Conservation (phyloP, 2,888 invertebrate genomes). For the Pediacus dermestoides region DNA sequence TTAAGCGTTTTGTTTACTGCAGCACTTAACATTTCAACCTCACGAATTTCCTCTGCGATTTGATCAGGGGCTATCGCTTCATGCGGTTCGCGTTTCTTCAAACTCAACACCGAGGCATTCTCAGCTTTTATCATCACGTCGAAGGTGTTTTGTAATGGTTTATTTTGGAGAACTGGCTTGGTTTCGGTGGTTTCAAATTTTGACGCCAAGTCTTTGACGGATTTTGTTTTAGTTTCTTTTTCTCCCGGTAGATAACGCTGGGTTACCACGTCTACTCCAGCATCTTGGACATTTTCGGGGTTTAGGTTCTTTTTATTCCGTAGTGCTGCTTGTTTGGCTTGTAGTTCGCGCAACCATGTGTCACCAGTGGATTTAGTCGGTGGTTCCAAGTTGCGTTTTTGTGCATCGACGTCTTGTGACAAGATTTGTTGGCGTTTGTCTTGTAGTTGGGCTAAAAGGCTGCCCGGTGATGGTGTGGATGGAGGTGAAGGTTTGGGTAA, state of each 20-base stretch:
- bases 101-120: slow-evolving; percentile 28
- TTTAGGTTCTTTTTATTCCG: slow-evolving; percentile 53
- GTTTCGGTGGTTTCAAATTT: slow-evolving; percentile 64
- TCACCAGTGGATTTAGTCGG: slow-evolving; percentile 50
- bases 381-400: slow-evolving; percentile 39
- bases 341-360: slow-evolving; percentile 73
- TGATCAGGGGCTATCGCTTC: slow-evolving; percentile 49
- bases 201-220: slow-evolving; percentile 77
- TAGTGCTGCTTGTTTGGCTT: slow-evolving; percentile 71
- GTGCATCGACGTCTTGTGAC: slow-evolving; percentile 48
- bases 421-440: slow-evolving; percentile 62
- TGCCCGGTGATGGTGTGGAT: slow-evolving; percentile 41
- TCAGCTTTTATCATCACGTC: slow-evolving; percentile 15
- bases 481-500: slow-evolving; percentile 33
- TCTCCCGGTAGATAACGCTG: slow-evolving; percentile 27
- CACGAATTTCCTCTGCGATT: slow-evolving; percentile 56
- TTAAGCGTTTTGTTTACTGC: slow-evolving; percentile 52
- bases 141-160: slow-evolving; percentile 10
- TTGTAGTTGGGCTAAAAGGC: slow-evolving; percentile 61
- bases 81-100: slow-evolving; percentile 39
- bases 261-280: slow-evolving; percentile 36
- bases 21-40: slow-evolving; percentile 57
- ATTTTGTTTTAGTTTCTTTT: slow-evolving; percentile 44
- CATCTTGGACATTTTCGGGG: slow-evolving; percentile 41
- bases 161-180: slow-evolving; percentile 14